These are phyloP conservation scores for Australoheros scitulus DNA, from an alignment of 2,113 vertebrate species.

Conservation along the genomic window DNA sequence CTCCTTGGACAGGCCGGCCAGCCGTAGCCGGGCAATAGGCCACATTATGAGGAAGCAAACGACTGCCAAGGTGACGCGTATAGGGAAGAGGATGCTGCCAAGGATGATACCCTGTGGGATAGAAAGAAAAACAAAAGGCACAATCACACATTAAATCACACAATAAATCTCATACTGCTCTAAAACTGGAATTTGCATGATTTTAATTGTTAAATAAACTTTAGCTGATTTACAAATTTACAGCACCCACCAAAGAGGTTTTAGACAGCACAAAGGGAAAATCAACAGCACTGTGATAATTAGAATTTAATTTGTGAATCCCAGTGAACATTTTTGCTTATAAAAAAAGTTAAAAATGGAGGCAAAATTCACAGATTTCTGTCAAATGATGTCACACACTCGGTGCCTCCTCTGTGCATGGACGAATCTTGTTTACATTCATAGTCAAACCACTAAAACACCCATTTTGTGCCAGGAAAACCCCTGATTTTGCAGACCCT, in stretches of 20 bases:
- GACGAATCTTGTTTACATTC: not conserved
- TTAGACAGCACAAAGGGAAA: not conserved
- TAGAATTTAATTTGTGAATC: not conserved
- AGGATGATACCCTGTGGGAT: conserved; percentile 79
- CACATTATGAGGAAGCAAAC: conserved; percentile 85
- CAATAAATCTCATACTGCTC: not conserved
- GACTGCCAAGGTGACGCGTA: conserved; percentile 75
- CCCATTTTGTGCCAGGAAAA: not conserved
- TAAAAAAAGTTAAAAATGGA: not conserved
- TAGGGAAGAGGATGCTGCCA: conserved; percentile 82
- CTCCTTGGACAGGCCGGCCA: conserved; percentile 81
- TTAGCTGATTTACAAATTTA: too few species aligned
- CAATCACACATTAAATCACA: not conserved
- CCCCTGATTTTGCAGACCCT: not conserved
- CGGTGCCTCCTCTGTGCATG: too few species aligned
- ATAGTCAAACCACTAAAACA: not conserved
- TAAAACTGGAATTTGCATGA: not conserved
- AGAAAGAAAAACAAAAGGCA: not conserved
- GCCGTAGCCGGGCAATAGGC: conserved; percentile 83
- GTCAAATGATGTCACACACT: not conserved
- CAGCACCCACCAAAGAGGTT: too few species aligned
- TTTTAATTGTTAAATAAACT: not conserved
- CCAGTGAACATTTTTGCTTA: not conserved
- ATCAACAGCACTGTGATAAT: not conserved
- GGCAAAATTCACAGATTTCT: not conserved